Percentiles rank a stretch among this genome's conserved stretches.
These are phyloP conservation scores for Papilio protenor DNA, from an alignment of 2,888 invertebrate genomes.

Conservation along the genomic window DNA sequence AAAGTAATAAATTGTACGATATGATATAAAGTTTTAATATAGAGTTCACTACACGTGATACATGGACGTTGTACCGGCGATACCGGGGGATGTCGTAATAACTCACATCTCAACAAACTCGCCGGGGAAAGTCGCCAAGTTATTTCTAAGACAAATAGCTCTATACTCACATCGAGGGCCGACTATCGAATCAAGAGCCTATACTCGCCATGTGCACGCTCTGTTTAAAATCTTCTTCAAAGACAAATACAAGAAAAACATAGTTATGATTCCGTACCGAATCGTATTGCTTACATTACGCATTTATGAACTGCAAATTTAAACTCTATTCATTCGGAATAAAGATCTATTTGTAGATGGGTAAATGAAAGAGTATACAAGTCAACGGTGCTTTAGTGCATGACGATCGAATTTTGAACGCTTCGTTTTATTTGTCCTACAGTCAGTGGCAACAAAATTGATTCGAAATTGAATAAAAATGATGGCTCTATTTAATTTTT, in stretches of 20 bases:
- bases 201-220: constrained; percentile 62
- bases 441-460: not conserved
- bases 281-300: constrained; percentile 27
- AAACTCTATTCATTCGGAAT: constrained; percentile 48
- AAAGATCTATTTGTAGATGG: constrained; percentile 18
- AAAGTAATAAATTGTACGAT: constrained; percentile 43
- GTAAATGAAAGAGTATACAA: constrained; percentile 14
- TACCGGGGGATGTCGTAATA: constrained; percentile 67
- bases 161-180: constrained; percentile 69
- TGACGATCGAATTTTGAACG: constrained; percentile 61
- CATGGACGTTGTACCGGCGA: constrained; percentile 61
- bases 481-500: not conserved
- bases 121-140: constrained; percentile 71
- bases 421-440: constrained; percentile 51
- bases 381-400: constrained; percentile 56
- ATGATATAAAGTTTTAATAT: constrained; percentile 49
- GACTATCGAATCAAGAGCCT: constrained; percentile 70
- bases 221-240: constrained; percentile 79
- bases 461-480: constrained; percentile 23
- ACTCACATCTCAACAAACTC: constrained; percentile 55
- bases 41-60: constrained; percentile 51
- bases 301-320: constrained; percentile 45
- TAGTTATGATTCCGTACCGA: constrained; percentile 64
- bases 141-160: constrained; percentile 81
- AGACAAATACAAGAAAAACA: constrained; percentile 80